Evolutionary conservation across 2,888 invertebrate species (phyloP), one percentile per base, ranked within the genome.

Genomic region (Ormyrus thymus): DNA sequence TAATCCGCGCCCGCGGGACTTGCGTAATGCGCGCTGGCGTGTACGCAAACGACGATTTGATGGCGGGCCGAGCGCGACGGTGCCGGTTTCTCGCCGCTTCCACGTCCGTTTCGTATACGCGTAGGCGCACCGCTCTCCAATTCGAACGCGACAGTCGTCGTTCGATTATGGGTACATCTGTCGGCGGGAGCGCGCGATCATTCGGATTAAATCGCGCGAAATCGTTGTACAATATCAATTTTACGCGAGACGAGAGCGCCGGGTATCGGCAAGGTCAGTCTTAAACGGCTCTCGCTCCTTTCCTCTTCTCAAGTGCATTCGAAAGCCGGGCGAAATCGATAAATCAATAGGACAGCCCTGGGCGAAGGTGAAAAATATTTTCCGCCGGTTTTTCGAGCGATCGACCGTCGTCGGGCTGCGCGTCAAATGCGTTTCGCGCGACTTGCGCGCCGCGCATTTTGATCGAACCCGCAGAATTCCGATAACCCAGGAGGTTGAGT

Each of bases 321-420:
- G 15, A 58, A 29, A 29, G 29, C 29, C 56, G 5, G 46, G 45
- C 29, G 1, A 15, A 65, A 58, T 76, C 70, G 56, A 76, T 76
- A 65, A 76, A 70, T 64, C 76, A 46, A 76, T 76, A 76, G 64
- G 56, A 56, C 70, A 50, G 43, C 50, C 11, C n/a, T 8, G 43
- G 7, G 55, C 6, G 56, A n/a, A 51, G 8, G 13, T 13, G 55
- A 10, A 66, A 56, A 46, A 29, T 56, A 48, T 56, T 59, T 11
- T 50, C 1, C 51, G 11, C 43, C 29, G 48, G 46, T 56, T 48
- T 46, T 48, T 45, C 7, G 29, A 58, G 46, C 68, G 15, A 45
- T 11, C 43, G 10, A 48, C 48, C 29, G 29, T 29, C 29, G 29
- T 29, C 29, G 29, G 29, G 29, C 29, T 29, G 29, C 4, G 29